A percentile compares a stretch with the other conserved stretches of the same genome.
phyloP scores from a whole-genome alignment of 1,140 invertebrate genomes.

The Anthonomus grandis region DNA sequence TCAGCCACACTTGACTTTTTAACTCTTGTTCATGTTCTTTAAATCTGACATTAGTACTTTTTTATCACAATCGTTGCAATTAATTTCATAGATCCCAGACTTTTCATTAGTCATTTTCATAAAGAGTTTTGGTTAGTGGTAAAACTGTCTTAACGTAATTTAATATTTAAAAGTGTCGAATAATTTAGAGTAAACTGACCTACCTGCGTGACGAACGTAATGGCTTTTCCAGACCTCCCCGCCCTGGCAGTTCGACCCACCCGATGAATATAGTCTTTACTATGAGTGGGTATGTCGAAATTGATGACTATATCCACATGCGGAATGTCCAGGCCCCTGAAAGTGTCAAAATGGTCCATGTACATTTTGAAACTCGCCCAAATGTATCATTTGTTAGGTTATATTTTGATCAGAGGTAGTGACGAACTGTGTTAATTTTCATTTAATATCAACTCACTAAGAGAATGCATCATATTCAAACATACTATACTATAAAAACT shows the following conservation, averaged over 20 bases:
- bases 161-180: too few species aligned
- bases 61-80: too few species aligned
- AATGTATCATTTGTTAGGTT: too few species aligned
- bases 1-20: too few species aligned
- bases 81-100: too few species aligned
- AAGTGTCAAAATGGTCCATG: conserved; percentile 5
- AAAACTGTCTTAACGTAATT: conserved; percentile 1
- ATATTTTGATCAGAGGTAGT: conserved; percentile 38
- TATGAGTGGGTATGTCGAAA: conserved; percentile 94
- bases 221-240: conserved; percentile 78
- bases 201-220: conserved; percentile 81
- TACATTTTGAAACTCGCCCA: neutral
- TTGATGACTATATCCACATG: conserved; percentile 98
- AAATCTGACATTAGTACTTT: too few species aligned
- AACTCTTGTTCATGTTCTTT: too few species aligned
- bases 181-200: conserved; percentile 15
- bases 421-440: conserved; percentile 26
- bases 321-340: conserved; percentile 94
- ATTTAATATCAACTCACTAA: conserved; percentile 22
- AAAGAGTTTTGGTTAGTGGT: neutral
- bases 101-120: too few species aligned
- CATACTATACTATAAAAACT: too few species aligned
- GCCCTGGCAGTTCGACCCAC: conserved; percentile 96
- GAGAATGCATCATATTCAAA: conserved; percentile 20
- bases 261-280: conserved; percentile 95